Percentiles rank a stretch among this genome's conserved stretches.
phyloP scores from a whole-genome alignment of 2,113 vertebrate genomes.

The Petroica traversi region DNA sequence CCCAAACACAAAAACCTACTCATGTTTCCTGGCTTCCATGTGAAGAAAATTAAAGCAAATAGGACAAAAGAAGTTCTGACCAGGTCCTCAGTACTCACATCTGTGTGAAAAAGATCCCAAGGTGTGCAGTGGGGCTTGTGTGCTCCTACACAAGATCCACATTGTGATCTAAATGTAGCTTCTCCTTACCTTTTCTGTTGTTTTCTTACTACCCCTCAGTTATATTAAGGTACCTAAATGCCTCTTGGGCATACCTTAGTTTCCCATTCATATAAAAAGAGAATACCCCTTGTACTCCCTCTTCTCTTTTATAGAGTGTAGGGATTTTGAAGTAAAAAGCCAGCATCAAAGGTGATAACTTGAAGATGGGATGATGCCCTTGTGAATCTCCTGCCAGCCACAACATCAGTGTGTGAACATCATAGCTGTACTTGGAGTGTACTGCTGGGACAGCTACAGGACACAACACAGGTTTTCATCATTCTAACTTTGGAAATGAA shows the following conservation, averaged over 20 bases:
- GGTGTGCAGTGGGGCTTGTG: background rate
- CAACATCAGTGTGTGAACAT: background rate
- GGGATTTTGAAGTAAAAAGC: background rate
- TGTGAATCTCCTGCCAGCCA: background rate
- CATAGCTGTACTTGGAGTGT: background rate
- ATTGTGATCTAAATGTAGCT: background rate
- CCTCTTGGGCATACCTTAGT: background rate
- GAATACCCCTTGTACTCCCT: background rate
- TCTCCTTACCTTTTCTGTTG: background rate
- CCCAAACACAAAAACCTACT: background rate
- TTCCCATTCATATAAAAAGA: background rate
- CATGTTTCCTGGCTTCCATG: background rate
- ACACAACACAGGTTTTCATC: background rate
- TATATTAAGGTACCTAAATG: background rate
- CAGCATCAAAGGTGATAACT: background rate
- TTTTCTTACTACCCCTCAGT: background rate
- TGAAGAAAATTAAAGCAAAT: background rate
- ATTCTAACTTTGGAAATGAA: background rate
- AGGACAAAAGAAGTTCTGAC: background rate
- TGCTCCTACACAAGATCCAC: no score
- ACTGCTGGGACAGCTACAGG: background rate
- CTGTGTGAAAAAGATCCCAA: background rate
- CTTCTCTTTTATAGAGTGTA: background rate
- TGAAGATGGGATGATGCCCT: background rate
- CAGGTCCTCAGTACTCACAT: background rate